A percentile compares a stretch with the other conserved stretches of the same genome.
Evolutionary conservation across 2,113 vertebrate species (phyloP).

Genomic region (Phalacrocorax carbo): DNA sequence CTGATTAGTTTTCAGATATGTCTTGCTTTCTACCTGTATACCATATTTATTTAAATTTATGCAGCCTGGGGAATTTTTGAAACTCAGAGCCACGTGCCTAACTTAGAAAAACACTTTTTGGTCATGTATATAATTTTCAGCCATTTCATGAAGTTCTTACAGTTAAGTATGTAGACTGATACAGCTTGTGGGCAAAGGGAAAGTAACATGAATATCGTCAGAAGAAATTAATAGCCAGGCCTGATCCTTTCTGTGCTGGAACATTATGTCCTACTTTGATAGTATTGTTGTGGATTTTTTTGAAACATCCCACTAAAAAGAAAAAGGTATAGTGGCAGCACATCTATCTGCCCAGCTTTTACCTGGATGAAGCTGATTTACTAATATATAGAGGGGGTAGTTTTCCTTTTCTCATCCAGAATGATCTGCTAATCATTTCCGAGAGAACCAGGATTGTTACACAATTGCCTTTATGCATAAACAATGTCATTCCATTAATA

Average conservation of each 20-base stretch:
- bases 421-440: neutral
- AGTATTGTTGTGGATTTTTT: neutral
- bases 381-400: neutral
- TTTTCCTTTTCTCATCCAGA: neutral
- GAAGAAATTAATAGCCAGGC: neutral
- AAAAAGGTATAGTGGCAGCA: neutral
- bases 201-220: neutral
- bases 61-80: neutral
- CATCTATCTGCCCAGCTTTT: neutral
- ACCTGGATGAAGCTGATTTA: neutral
- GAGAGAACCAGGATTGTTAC: slow-evolving; percentile 21
- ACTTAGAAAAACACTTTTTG: neutral
- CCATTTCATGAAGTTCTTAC: neutral
- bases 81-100: neutral
- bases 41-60: neutral
- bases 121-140: neutral
- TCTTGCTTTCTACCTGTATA: neutral
- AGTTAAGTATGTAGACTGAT: neutral
- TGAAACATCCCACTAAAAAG: neutral
- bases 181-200: neutral
- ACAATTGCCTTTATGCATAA: slow-evolving; percentile 46
- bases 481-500: slow-evolving; percentile 38
- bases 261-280: slow-evolving; percentile 9
- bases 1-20: neutral
- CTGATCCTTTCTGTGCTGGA: neutral